These are phyloP conservation scores for Brachionus sp. DNA, from an alignment of 1,140 invertebrate genomes.

Conservation along the genomic window DNA sequence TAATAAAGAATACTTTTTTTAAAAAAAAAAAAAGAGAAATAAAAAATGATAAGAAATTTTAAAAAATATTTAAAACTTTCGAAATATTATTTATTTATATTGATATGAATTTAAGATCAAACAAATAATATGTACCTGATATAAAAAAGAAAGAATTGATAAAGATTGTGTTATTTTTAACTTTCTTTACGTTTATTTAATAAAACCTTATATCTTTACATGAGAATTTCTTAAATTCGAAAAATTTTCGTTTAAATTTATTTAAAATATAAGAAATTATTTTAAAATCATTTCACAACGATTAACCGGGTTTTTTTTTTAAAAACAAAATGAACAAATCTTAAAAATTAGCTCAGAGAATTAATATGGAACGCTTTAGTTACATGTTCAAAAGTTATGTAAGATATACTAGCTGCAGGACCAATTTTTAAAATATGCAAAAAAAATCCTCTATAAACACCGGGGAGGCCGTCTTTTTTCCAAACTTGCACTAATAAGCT, in stretches of 20 bases:
- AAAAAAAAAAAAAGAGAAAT: too few relatives aligned
- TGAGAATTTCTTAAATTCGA: not conserved
- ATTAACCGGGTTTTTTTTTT: not conserved
- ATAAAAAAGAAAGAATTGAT: too few relatives aligned
- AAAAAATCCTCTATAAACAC: conserved; percentile 90
- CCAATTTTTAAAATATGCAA: conserved; percentile 87
- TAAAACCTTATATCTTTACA: not conserved
- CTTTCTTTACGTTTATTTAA: too few relatives aligned
- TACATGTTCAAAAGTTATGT: conserved; percentile 85
- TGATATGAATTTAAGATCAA: too few relatives aligned
- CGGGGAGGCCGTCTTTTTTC: conserved; percentile 76
- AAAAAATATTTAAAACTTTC: too few relatives aligned
- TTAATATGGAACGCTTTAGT: conserved; percentile 24
- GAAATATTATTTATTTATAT: too few relatives aligned
- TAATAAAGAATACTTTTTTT: too few relatives aligned
- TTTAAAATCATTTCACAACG: not conserved
- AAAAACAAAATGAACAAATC: not conserved
- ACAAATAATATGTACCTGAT: too few relatives aligned
- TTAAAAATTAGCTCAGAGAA: not conserved
- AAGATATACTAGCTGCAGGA: conserved; percentile 92
- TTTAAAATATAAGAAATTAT: not conserved
- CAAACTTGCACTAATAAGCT: conserved; percentile 80
- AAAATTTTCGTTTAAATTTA: not conserved
- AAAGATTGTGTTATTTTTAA: too few relatives aligned
- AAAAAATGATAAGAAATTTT: too few relatives aligned